Evolutionary conservation across 2,888 invertebrate species (phyloP).

Genomic region (Himalopsyche tibetana): DNA sequence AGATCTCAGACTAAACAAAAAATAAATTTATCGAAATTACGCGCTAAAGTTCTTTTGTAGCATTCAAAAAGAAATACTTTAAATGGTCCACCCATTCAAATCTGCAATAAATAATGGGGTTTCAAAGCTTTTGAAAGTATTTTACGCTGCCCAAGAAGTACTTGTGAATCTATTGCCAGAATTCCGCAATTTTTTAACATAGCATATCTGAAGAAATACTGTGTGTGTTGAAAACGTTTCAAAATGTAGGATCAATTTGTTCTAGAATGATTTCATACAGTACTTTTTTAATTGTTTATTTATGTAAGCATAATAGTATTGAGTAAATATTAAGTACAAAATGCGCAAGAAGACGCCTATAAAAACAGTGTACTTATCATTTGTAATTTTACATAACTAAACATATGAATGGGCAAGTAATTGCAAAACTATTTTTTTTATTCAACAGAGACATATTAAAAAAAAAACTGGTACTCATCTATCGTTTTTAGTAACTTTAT

Average conservation of each 20-base stretch:
- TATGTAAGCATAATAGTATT: conserved; percentile 28
- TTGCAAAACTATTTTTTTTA: no score
- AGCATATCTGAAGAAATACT: conserved; percentile 32
- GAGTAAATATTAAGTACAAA: background rate
- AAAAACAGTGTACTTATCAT: no score
- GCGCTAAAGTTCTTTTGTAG: background rate
- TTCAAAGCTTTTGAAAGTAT: conserved; percentile 39
- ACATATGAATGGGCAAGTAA: no score
- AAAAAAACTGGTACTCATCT: no score
- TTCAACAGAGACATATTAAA: no score
- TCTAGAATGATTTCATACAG: conserved; percentile 24
- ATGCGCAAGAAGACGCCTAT: background rate
- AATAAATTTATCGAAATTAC: no score
- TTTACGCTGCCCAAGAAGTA: background rate
- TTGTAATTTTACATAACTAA: no score
- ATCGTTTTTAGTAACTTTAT: no score
- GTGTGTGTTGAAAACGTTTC: background rate
- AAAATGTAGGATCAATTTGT: conserved; percentile 37
- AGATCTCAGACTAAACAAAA: no score
- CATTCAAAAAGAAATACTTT: background rate
- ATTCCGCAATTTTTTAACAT: background rate
- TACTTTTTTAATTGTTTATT: conserved; percentile 37
- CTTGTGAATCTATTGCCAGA: background rate
- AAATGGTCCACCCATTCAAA: background rate
- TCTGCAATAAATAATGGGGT: background rate